These are phyloP conservation scores for Spheniscus mendiculus DNA, from an alignment of 2,113 vertebrate genomes.

Conservation along the genomic window DNA sequence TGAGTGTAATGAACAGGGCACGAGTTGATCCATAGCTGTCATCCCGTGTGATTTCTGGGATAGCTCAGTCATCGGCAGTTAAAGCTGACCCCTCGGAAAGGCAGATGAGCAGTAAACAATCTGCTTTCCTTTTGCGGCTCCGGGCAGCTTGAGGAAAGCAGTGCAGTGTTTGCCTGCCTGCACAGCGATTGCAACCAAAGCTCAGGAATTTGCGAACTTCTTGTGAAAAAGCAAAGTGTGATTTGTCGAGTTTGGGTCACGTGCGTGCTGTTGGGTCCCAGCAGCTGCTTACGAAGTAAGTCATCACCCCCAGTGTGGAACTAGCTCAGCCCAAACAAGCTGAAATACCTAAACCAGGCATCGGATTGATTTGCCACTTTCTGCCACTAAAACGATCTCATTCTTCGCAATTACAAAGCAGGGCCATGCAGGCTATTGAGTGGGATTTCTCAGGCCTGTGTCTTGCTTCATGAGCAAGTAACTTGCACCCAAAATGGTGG, in stretches of 20 bases:
- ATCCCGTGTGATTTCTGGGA: background rate
- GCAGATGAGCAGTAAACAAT: background rate
- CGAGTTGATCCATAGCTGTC: background rate
- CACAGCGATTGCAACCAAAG: background rate
- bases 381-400: background rate
- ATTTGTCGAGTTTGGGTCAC: background rate
- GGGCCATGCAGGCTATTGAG: rapidly evolving
- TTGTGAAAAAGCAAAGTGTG: background rate
- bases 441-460: background rate
- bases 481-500: background rate
- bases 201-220: background rate
- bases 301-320: background rate
- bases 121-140: background rate
- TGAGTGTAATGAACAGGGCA: background rate
- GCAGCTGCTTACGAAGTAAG: background rate
- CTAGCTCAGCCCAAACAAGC: background rate
- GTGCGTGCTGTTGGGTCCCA: background rate
- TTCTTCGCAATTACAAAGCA: background rate
- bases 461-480: rapidly evolving
- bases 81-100: background rate
- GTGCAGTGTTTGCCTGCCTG: rapidly evolving
- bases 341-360: background rate
- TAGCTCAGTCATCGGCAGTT: background rate
- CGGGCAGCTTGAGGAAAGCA: background rate
- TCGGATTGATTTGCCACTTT: background rate